Base-by-base conservation (phyloP, 2,797 vertebrate species). In the Geotrypetes seraphini region DNA sequence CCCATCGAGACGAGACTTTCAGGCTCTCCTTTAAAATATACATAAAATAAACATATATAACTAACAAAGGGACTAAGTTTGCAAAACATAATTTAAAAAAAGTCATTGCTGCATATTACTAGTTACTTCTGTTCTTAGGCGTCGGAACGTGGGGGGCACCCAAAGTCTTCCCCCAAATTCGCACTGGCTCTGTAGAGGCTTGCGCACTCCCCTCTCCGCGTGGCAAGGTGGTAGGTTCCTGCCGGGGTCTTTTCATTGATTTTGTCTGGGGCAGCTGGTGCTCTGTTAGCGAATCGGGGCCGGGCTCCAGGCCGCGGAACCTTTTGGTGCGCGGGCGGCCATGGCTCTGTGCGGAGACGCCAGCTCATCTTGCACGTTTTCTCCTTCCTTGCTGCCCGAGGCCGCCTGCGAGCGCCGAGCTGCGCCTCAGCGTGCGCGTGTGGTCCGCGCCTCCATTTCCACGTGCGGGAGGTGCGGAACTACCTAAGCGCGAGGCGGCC, bases 341-440 rank as follows among this genome's bases (percentile, higher is more conserved):
- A 92, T 93, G 90, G 87, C 89, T 84, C 84, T 93, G 76, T 90
- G 85, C 61, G 73, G 83, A 57, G 79, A 79, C 70, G 71, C 82
- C 94, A 97, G 79, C 85, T 97, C 35, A 90, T 97, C 62, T 94
- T 97, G 13, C 93, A 97, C 64, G 93, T 97, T 57, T 96, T 97
- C 73, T 97, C 94, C 15, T 97, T 96, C 69, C 79, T 97, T 53
- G 83, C 93, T 16, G 84, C 86, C 64, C 84, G 87, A 25, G 93
- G 97, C 80, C 87, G 90, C 70, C 85, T 97, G 19, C 89, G 91
- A 85, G 94, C 93, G 91, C 88, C 38, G 82, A 88, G 64, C 82
- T 89, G 29, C 79, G 73, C 44, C 83, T 97, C 65, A 85, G 88
- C 35, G 71, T 96, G 43, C 84, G 89, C 14, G 86, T 84, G 42